A percentile compares a stretch with the other conserved stretches of the same genome.
Conservation (phyloP, 2,888 invertebrate species). For the Cylloceria caligata region DNA sequence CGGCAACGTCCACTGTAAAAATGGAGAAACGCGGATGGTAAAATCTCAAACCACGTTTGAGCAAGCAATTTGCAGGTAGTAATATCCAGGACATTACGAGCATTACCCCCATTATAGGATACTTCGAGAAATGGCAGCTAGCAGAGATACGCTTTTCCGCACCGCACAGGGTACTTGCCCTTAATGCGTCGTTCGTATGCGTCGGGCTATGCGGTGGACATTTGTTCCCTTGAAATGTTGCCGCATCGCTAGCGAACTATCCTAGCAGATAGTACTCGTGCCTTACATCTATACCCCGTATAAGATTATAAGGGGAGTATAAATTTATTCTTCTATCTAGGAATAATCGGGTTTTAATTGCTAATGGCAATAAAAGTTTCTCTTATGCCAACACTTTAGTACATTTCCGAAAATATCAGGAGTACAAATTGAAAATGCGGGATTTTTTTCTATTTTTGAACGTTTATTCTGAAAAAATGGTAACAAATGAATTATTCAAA, state of each 20-base stretch:
- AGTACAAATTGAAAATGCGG: no score
- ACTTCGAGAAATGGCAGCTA: conserved; percentile 42
- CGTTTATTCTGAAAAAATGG: no score
- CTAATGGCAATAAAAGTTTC: no score
- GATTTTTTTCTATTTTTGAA: no score
- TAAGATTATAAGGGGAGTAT: conserved; percentile 5
- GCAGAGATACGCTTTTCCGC: conserved; percentile 42
- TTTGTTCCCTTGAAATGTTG: conserved; percentile 70
- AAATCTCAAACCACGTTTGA: conserved; percentile 41
- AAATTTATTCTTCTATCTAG: no score
- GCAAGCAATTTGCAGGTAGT: conserved; percentile 72
- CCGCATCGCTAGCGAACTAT: conserved; percentile 41
- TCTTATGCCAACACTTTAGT: no score
- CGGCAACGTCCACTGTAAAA: not conserved
- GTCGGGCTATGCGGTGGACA: conserved; percentile 73
- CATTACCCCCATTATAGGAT: conserved; percentile 64
- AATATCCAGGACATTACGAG: conserved; percentile 70
- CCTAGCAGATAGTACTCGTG: conserved; percentile 35
- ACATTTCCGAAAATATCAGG: no score
- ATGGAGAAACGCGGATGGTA: conserved; percentile 15
- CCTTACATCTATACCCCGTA: conserved; percentile 39
- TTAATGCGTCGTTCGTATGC: conserved; percentile 77
- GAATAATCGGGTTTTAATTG: no score
- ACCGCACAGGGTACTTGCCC: conserved; percentile 43
- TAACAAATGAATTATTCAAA: no score